Conservation (phyloP, 2,113 vertebrate genomes). For the Terrapene triunguis region DNA sequence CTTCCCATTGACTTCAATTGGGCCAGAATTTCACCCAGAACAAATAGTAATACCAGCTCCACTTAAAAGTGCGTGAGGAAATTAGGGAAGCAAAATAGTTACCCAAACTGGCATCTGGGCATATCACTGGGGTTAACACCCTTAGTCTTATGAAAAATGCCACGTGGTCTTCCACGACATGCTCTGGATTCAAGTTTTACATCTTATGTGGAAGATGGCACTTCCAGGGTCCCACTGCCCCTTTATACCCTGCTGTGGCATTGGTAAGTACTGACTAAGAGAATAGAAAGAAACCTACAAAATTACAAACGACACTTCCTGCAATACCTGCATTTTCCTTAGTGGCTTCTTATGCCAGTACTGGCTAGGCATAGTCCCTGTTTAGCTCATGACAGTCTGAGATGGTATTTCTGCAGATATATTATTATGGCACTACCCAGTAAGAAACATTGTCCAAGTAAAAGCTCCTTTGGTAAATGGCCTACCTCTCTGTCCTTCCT, state of each 20-base stretch:
- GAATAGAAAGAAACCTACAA: neutral
- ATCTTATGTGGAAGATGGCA: neutral
- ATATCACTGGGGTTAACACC: neutral
- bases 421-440: neutral
- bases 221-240: accelerated
- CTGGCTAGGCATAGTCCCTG: neutral
- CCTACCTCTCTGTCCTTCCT: neutral
- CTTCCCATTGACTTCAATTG: neutral
- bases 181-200: neutral
- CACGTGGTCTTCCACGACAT: neutral
- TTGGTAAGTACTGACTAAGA: accelerated
- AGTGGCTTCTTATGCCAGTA: neutral
- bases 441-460: neutral
- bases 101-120: neutral
- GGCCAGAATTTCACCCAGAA: neutral
- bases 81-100: neutral
- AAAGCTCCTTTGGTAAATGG: neutral
- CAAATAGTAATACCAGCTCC: neutral
- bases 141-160: neutral
- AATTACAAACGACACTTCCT: neutral
- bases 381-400: neutral
- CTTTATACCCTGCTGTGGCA: neutral
- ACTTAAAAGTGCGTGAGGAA: neutral
- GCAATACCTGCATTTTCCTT: neutral
- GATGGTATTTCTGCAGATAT: neutral